Evolutionary conservation across 1,140 invertebrate species (phyloP), one percentile per base, ranked within the genome.

Genomic region (Acromyrmex echinatior): DNA sequence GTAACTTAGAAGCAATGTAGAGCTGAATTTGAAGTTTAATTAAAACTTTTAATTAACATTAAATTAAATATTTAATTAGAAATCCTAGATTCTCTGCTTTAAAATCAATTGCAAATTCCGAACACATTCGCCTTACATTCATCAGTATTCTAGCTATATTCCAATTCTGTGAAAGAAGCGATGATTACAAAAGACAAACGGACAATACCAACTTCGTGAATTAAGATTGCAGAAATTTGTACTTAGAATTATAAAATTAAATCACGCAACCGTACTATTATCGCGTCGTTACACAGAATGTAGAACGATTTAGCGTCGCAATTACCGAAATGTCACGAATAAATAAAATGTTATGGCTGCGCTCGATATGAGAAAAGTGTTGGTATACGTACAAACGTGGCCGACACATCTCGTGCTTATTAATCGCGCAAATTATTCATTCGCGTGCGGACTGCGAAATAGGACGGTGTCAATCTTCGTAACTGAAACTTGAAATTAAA

Each of bases 391-490:
- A 21, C 39, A 16, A 51, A 81, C 31, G 65, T 18, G 28, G 65
- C 14, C 49, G 80, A 62, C 35, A 84, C 56, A 74, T 84, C 39
- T 63, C 39, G 18, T 58, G 80, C 70, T 84, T 84, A 84, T 84
- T 84, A 84, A 84, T 84, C 56, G 70, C n/a, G 39, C 56, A 74
- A 84, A 84, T 84, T 84, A 84, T 84, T 74, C 80, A 84, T 84
- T 76, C 56, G 80, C 80, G 80, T 84, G 80, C n/a, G 39, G 70
- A 76, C 80, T 74, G 56, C 39, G 39, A 84, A 84, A 84, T 76
- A 84, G 80, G 68, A 82, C 56, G 35, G 39, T 28, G 39, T 84
- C 80, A 74, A 74, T 84, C 68, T 84, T 74, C 70, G 68, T 74
- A 49, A 82, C 56, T 84, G 70, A 62, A 84, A 84, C 25, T 45